Conservation (phyloP, 2,113 vertebrate genomes). For the Halichoeres trimaculatus region DNA sequence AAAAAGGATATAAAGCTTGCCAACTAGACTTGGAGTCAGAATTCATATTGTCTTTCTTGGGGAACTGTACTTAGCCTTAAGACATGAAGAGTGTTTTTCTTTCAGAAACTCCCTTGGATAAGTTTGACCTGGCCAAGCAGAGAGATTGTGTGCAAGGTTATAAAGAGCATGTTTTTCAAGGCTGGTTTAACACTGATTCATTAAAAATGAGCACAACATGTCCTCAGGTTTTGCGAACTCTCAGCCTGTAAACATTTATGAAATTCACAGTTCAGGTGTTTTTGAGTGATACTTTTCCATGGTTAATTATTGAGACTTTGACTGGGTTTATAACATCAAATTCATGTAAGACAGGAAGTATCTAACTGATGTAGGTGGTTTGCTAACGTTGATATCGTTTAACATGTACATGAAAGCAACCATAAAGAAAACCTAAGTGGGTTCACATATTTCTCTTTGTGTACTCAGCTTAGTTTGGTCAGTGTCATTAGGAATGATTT, state of each 20-base stretch:
- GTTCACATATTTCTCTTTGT: not conserved
- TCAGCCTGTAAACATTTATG: not conserved
- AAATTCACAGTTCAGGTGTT: no score
- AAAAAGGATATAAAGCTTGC: not conserved
- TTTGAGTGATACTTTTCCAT: no score
- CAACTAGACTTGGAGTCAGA: no score
- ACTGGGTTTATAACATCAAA: not conserved
- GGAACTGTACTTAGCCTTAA: conserved; percentile 4
- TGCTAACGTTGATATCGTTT: no score
- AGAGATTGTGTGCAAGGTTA: not conserved
- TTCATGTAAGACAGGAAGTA: not conserved
- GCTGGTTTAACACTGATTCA: not conserved
- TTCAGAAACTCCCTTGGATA: not conserved
- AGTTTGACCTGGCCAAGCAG: conserved; percentile 5
- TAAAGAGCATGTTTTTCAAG: not conserved
- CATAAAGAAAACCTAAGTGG: not conserved
- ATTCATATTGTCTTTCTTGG: not conserved
- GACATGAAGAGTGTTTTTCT: conserved; percentile 5
- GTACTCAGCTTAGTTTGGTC: not conserved
- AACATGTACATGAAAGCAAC: no score
- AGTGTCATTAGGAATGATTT: not conserved
- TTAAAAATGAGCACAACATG: conserved; percentile 4
- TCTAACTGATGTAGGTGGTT: not conserved
- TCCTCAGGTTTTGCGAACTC: not conserved
- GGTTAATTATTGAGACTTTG: not conserved